Base-by-base conservation (phyloP, 1,140 invertebrate genomes). In the Stenopsyche tienmushanensis region DNA sequence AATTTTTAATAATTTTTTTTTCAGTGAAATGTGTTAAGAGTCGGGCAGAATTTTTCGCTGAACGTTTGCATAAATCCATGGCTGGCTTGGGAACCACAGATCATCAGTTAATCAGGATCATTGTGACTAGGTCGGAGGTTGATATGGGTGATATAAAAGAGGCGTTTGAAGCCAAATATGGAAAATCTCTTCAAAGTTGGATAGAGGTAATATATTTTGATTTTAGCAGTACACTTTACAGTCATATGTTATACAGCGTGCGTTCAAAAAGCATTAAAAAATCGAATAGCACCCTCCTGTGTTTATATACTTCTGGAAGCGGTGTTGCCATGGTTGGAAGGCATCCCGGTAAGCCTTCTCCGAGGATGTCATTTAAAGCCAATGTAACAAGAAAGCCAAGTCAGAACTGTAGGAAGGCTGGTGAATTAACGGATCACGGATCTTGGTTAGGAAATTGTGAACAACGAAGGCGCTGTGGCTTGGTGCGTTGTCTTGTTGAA, bases 141-240 rank as follows among this genome's bases (percentile, higher is more conserved):
- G 94, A 97, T 80, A 79, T 96, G 74, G 88, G 83, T 0, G 88
- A 93, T 67, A 93, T 97, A 66, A 94, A 94, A 72, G 85, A 89
- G 18, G 85, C 86, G 53, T 96, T 91, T 78, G 83, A 91, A 73
- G 80, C 78, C 45, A 85, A 88, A 71, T 96, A 93, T 73, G 90
- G 86, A 23, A 92, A 92, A 73, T 84, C 87, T 1, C 79, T 97
- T 59, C 88, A 87, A 66, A 88, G 85, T 71, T 89, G 88, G 75
- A 91, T 97, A 55, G 85, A 88, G 77, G 91, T 92, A 78, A 83
- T 81, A 7, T n/a, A n/a, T n/a, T n/a, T n/a, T n/a, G n/a, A n/a
- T 34, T 34, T 34, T 5, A 7, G 29, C 13, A 7, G 5, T 34
- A 7, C 13, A 13, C 13, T 34, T 5, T 34, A 34, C 13, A 7